Conservation (phyloP, 2,797 vertebrate genomes). For the Takifugu ocellatus region DNA sequence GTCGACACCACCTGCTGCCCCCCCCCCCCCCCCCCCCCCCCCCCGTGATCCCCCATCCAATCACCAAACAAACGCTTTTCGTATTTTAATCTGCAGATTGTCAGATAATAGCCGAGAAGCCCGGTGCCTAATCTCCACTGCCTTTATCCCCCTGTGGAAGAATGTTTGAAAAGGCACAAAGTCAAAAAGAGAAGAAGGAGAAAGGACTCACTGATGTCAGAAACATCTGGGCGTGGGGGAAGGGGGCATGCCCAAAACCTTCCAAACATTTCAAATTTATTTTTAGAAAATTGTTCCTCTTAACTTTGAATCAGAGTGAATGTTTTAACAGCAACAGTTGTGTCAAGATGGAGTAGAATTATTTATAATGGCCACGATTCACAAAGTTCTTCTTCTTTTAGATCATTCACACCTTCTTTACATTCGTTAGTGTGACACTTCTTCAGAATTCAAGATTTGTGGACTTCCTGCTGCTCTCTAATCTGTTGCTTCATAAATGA, state of each 20-base stretch:
- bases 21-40: constrained; percentile 10
- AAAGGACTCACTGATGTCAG: constrained; percentile 34
- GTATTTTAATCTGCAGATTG: constrained; percentile 91
- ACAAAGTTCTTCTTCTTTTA: too few species aligned
- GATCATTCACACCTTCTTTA: too few species aligned
- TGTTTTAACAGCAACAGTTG: too few species aligned
- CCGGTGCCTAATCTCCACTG: constrained; percentile 89
- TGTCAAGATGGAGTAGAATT: too few species aligned
- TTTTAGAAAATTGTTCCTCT: too few species aligned
- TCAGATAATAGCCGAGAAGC: constrained; percentile 94
- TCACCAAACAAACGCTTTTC: constrained; percentile 59
- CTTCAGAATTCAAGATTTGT: too few species aligned
- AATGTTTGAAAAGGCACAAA: constrained; percentile 89
- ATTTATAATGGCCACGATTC: too few species aligned
- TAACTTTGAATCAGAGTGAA: too few species aligned
- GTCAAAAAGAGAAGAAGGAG: constrained; percentile 16
- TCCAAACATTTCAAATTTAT: too few species aligned
- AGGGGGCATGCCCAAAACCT: not conserved
- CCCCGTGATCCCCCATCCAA: constrained; percentile 24
- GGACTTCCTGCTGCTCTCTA: too few species aligned
- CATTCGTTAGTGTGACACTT: too few species aligned
- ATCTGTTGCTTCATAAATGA: too few species aligned
- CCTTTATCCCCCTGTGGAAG: constrained; percentile 94
- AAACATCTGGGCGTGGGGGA: constrained; percentile 70
- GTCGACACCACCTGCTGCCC: constrained; percentile 42